These are phyloP conservation scores for Athetis lepigone DNA, from an alignment of 2,888 invertebrate species.

Conservation along the genomic window DNA sequence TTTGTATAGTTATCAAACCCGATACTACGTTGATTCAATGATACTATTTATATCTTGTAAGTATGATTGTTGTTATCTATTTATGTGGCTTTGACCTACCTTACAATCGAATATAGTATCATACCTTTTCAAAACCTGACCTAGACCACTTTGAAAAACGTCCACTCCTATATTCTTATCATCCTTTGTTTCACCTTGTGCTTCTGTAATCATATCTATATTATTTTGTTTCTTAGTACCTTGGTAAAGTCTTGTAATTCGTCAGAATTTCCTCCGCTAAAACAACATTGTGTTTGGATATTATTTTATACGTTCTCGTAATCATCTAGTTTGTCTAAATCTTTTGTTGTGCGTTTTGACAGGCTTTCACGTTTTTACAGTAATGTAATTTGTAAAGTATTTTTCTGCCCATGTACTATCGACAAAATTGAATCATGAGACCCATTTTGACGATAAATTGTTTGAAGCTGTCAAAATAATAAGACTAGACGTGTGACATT, in stretches of 20 bases:
- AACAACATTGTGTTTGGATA: slow-evolving; percentile 20
- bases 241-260: slow-evolving; percentile 25
- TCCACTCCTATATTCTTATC: not conserved
- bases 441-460: too few relatives aligned
- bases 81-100: not conserved
- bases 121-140: slow-evolving; percentile 15
- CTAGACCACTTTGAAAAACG: too few relatives aligned
- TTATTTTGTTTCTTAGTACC: slow-evolving; percentile 10
- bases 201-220: slow-evolving; percentile 21
- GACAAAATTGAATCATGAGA: too few relatives aligned
- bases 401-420: too few relatives aligned
- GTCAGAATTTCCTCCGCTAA: slow-evolving; percentile 31
- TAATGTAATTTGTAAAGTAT: not conserved
- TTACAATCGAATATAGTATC: not conserved
- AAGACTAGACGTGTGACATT: too few relatives aligned
- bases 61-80: not conserved
- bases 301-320: slow-evolving; percentile 32
- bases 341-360: slow-evolving; percentile 21
- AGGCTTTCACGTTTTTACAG: not conserved
- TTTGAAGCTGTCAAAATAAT: too few relatives aligned
- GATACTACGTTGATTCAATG: slow-evolving; percentile 7
- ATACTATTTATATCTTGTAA: not conserved
- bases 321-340: slow-evolving; percentile 14
- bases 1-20: slow-evolving; percentile 1
- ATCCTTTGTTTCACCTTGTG: not conserved